phyloP scores from a whole-genome alignment of 2,113 vertebrate genomes.

The Rhodinocichla rosea region DNA sequence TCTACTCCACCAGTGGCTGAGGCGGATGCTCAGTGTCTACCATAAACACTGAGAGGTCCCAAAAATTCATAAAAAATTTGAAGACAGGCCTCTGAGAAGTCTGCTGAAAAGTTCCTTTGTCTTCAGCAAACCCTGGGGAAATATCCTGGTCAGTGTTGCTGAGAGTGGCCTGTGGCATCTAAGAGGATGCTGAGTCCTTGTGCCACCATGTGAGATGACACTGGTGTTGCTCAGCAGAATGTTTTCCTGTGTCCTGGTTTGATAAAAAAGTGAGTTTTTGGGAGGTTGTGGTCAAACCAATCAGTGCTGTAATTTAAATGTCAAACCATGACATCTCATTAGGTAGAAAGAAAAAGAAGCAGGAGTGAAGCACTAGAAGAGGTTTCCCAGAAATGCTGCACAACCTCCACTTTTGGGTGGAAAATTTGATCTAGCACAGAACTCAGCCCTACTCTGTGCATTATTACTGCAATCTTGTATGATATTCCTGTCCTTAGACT shows the following conservation, averaged over 20 bases:
- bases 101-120: neutral
- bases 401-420: neutral
- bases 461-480: neutral
- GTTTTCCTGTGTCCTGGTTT: neutral
- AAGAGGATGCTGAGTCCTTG: neutral
- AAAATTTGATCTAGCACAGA: neutral
- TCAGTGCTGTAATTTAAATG: too few species aligned
- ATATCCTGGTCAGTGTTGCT: neutral
- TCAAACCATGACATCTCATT: too few species aligned
- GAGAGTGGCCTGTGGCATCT: neutral
- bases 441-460: rapidly evolving
- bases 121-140: neutral
- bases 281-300: too few species aligned
- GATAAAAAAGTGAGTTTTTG: too few species aligned
- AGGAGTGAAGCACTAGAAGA: neutral
- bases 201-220: neutral
- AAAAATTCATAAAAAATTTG: neutral
- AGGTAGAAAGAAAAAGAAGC: neutral
- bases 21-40: neutral
- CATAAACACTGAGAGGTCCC: neutral
- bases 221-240: rapidly evolving
- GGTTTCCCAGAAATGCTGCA: neutral
- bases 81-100: neutral
- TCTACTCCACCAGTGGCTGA: neutral
- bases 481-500: neutral